Base-by-base conservation (phyloP, 2,888 invertebrate species). In the Ditula angustiorana region DNA sequence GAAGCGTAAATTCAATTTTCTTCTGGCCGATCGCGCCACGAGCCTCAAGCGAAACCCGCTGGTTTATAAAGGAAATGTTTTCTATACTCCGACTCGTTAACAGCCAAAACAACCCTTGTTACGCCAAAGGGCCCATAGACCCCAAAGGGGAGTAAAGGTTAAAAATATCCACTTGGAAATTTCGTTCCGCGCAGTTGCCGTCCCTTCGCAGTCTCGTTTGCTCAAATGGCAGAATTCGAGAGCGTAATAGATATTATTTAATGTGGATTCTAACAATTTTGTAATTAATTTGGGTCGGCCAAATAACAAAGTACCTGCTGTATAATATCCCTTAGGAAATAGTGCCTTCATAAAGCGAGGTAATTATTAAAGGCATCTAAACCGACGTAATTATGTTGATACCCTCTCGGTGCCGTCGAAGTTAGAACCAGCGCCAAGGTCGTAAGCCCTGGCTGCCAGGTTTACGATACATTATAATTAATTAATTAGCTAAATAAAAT, bases 341-440 rank as follows among this genome's bases (percentile, higher is more conserved):
- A 57, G 44, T 53, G 53, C 11, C 35, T 24, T 47, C 19, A 37
- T 62, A 62, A 56, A 33, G 56, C 13, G 23, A 30, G 30, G 56
- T 50, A 57, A 62, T 62, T 56, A 62, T 49, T 62, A 62, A 56
- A 62, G 41, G 50, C 41, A 30, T 33, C 41, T 57, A 23, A 56
- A 50, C 19, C 19, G 35, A n/a, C 8, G 24, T 63, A 57, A 63
- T 62, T 63, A 63, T 50, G 49, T 24, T 63, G 33, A 63, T 63
- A 33, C 19, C 41, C 19, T 8, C 30, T n/a, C 21, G 2, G 41
- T 11, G 46, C 61, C 62, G 62, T 57, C 50, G 44, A 63, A 63
- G 57, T 63, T 57, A 1, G 50, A 53, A n/a, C 19, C 21, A 28
- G 28, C 49, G 56, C n/a, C 37, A 19, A 41, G 62, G 56, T 30